A percentile compares a stretch with the other conserved stretches of the same genome.
These are phyloP conservation scores for Syngnathoides biaculeatus DNA, from an alignment of 2,113 vertebrate genomes.

Conservation along the genomic window DNA sequence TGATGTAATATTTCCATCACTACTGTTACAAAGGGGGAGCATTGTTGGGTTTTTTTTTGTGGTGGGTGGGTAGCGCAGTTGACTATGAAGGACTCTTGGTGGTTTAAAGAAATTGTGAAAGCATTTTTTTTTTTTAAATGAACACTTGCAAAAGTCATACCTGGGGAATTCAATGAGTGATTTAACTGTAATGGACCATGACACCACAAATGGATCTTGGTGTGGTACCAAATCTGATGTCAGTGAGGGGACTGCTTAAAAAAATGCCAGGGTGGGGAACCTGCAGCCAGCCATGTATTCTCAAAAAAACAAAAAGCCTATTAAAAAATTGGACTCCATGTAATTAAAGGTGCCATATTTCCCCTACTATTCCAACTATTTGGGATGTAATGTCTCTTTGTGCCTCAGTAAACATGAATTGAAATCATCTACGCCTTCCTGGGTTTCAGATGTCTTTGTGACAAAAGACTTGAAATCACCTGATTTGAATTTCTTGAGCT, in stretches of 20 bases:
- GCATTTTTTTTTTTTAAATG: constrained; percentile 15
- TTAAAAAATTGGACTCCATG: neutral
- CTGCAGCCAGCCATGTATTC: neutral
- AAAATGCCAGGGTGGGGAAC: constrained; percentile 1
- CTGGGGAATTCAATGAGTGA: constrained; percentile 46
- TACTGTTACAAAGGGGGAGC: constrained; percentile 30
- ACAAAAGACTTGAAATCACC: no score
- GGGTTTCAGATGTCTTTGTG: no score
- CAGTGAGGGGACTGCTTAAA: constrained; percentile 12
- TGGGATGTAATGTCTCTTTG: neutral
- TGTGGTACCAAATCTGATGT: constrained; percentile 58
- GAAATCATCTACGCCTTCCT: no score
- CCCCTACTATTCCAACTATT: neutral
- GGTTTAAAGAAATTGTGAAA: constrained; percentile 63
- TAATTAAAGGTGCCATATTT: neutral
- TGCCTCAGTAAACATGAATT: no score
- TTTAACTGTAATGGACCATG: constrained; percentile 55
- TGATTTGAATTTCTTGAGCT: no score
- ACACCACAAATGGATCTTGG: constrained; percentile 64
- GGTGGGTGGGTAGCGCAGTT: constrained; percentile 36
- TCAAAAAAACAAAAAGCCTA: neutral
- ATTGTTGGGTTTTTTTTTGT: constrained; percentile 19
- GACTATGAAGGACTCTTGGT: constrained; percentile 55
- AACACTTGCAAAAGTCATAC: constrained; percentile 44
- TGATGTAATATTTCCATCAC: constrained; percentile 7